Evolutionary conservation across 2,797 vertebrate genomes (phyloP), one percentile per base, ranked within the genome.

Genomic region (Melanotaenia parkinsoni): DNA sequence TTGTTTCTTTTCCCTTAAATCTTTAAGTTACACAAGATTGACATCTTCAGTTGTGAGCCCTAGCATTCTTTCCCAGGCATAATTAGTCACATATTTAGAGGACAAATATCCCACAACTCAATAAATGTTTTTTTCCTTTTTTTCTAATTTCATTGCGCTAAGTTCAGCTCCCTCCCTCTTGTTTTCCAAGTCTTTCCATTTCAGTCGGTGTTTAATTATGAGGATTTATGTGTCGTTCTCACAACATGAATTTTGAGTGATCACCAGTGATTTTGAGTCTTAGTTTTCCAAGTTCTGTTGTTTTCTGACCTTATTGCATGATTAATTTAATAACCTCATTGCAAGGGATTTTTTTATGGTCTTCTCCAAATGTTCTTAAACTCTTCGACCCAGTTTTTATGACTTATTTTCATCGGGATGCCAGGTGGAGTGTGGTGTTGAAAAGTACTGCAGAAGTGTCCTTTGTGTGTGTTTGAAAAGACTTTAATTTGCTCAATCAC

Each of bases 401-500:
- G 24, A 63, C 32, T 7, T 68, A 12, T 57, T 81, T 30, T 60
- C 35, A 18, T 5, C 9, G 28, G 30, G 63, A 72, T 58, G 35
- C 7, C 18, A 37, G 74, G 43, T 73, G 70, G 71, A 7, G 40
- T 58, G 26, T 67, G n/a, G 28, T 40, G 13, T 73, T 66, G 32
- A 33, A 66, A 76, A 47, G 26, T 43, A 43, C 69, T 67, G 11
- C 57, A 56, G 9, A 81, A 45, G 67, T 72, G 67, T 86, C 67
- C 43, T 79, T 74, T 75, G 68, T 79, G 68, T 63, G n/a, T 72
- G 8, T 85, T 76, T 79, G 43, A 61, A 72, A 79, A 79, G 65
- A 38, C 63, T 76, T 64, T 70, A 84, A 50, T 90, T 88, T 86
- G 79, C 88, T 88, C 62, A 24, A 63, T 82, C 79, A 82, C 83